phyloP scores from a whole-genome alignment of 1,140 invertebrate species.

The Orchesella cincta region DNA sequence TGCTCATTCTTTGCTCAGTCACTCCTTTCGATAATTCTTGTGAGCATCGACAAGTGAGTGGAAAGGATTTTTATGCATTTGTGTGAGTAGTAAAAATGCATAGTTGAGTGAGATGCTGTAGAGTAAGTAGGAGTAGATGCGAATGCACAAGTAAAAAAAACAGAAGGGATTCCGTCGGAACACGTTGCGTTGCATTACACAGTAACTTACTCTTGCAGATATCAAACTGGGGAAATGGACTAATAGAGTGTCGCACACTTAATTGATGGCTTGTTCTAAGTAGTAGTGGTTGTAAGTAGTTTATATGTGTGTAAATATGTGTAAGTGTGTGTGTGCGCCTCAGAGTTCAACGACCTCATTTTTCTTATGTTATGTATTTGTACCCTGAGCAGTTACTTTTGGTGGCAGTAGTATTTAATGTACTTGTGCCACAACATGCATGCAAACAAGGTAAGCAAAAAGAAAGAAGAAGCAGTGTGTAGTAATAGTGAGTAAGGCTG shows the following conservation, averaged over 20 bases:
- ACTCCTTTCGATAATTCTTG: too few species aligned
- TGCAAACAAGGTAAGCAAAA: neutral
- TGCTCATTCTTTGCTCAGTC: too few species aligned
- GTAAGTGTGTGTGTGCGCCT: slow-evolving; percentile 10
- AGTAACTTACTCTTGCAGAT: neutral
- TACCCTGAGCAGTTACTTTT: slow-evolving; percentile 24
- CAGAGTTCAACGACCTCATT: slow-evolving; percentile 12
- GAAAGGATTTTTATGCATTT: too few species aligned
- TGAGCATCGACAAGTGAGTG: too few species aligned
- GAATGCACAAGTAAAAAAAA: too few species aligned
- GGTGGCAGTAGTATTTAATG: too few species aligned
- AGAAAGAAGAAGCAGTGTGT: neutral
- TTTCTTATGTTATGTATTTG: slow-evolving; percentile 21
- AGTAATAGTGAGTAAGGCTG: neutral
- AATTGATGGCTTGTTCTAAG: slow-evolving; percentile 18
- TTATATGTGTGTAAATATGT: neutral
- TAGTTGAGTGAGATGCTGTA: too few species aligned
- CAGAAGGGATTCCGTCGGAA: too few species aligned
- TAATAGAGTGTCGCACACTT: slow-evolving; percentile 46
- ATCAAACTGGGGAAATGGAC: slow-evolving; percentile 50
- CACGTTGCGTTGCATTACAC: too few species aligned
- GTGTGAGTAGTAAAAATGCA: too few species aligned
- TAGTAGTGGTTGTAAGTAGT: slow-evolving; percentile 4
- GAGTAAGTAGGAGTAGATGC: too few species aligned
- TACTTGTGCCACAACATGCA: neutral